Evolutionary conservation across 2,797 vertebrate species (phyloP).

Genomic region (Melopsittacus undulatus): DNA sequence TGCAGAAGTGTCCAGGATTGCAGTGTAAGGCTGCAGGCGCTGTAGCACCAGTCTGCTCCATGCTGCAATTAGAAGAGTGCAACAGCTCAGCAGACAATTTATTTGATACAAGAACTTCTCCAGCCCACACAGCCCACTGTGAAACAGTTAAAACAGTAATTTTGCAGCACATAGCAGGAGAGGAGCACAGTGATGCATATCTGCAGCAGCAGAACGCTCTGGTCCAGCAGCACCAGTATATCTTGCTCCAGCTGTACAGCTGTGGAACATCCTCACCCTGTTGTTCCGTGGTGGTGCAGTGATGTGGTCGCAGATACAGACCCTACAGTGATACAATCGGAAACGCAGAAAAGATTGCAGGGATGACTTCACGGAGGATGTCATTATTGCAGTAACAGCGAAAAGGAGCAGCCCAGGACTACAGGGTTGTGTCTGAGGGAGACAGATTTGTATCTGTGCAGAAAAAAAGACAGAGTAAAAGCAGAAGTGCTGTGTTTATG

Average conservation of each 20-base stretch:
- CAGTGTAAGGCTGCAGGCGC: background rate
- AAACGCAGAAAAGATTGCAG: background rate
- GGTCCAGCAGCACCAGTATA: background rate
- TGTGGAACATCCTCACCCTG: background rate
- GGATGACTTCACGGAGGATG: background rate
- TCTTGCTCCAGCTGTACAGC: background rate
- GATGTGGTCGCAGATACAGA: background rate
- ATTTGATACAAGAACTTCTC: constrained; percentile 42
- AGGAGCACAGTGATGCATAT: background rate
- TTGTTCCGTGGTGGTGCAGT: background rate
- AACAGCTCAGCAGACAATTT: constrained; percentile 7
- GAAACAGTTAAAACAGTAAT: constrained; percentile 37
- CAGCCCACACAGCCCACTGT: constrained; percentile 5
- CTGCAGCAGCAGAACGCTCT: background rate
- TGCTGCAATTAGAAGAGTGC: background rate
- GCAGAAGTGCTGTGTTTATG: constrained; percentile 39
- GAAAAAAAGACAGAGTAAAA: constrained; percentile 20
- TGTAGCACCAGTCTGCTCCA: background rate
- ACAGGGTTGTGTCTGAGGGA: constrained; percentile 2
- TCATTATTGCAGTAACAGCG: constrained; percentile 9
- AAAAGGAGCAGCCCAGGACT: constrained; percentile 33
- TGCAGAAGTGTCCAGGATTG: background rate
- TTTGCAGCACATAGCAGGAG: background rate
- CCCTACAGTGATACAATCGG: background rate
- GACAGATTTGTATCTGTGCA: constrained; percentile 48